Base-by-base conservation (phyloP, 1,140 invertebrate genomes). In the Saccostrea glomerata region DNA sequence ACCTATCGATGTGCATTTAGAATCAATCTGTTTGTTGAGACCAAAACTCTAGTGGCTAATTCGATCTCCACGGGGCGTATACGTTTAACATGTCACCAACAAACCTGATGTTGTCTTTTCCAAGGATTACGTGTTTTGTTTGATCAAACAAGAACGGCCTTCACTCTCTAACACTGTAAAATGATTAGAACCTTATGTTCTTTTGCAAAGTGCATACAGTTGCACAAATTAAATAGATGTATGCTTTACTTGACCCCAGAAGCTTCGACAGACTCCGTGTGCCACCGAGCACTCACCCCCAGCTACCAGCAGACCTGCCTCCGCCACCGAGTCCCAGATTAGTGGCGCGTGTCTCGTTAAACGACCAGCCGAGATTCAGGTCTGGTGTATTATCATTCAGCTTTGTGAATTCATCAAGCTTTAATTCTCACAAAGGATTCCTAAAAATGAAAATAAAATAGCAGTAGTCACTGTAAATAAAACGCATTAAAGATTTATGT, bases 331-430 rank as follows among this genome's bases (percentile, higher is more conserved):
- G 11, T 25, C 9, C 11, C 9, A 36, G 13, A 25, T 13, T 25
- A 25, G 25, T 13, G 70, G 70, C 70, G 70, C 70, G 25, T 77
- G 70, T 77, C 70, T 77, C 12, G 25, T 77, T 77, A 77, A 36
- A 30, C 25, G 11, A 30, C 70, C 11, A 25, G 70, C 30, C 70
- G 3, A 25, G 25, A 36, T 17, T 17, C 25, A 23, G 25, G 30
- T 77, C 30, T 77, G 25, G 23, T 77, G 25, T 13, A 77, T 47
- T 47, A 47, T 6, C 47, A 47, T 47, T 47, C 9, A 47, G 47
- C 47, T 1, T 47, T 47, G 47, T 47, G 47, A 47, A 47, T 47
- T 47, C 47, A 47, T 47, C 47, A 47, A 47, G 47, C 47, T 47
- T 47, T 47, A 47, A 47, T 47, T 47, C 47, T 47, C 47, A 47